Base-by-base conservation (phyloP, 2,888 invertebrate genomes). In the Tineola bisselliella region DNA sequence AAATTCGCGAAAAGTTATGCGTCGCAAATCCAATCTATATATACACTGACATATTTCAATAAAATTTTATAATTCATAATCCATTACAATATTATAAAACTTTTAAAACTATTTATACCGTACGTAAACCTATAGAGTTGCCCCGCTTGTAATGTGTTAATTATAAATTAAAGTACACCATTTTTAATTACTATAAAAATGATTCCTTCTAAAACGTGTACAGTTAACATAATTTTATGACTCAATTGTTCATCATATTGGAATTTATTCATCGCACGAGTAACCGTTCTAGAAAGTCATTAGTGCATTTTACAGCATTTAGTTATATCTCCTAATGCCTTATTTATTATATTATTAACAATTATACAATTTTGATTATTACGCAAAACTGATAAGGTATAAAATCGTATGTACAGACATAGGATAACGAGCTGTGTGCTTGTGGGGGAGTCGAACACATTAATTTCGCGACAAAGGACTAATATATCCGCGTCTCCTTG, bases 251-350 rank as follows among this genome's bases (percentile, higher is more conserved):
- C 33, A 58, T 33, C 33, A 56, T 56, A 30, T 31, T 13, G 33
- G 17, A 58, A 31, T 58, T 33, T 58, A 58, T 58, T 58, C 58
- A 5, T 58, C 13, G 58, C 58, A 58, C 33, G 58, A 58, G 33
- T 15, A 11, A 33, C 18, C 33, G 33, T 58, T n/a, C 58, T 33
- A 13, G 58, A 58, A 33, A 58, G 58, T 33, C 58, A 58, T 58
- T 58, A 58, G 58, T 58, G 58, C 58, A 58, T 31, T 58, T 58
- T 58, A 58, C 58, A 58, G 58, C 33, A 13, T 58, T 8, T 12
- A 58, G 58, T 58, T 58, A 31, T 58, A 15, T 30, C 8, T 10
- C 10, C 38, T 38, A 38, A 38, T 10, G 10, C 38, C 38, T 38
- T 38, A 38, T 10, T 38, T 38, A 38, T 38, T 38, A 38, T 10